Base-by-base conservation (phyloP, 2,113 vertebrate species). In the Gambusia affinis region DNA sequence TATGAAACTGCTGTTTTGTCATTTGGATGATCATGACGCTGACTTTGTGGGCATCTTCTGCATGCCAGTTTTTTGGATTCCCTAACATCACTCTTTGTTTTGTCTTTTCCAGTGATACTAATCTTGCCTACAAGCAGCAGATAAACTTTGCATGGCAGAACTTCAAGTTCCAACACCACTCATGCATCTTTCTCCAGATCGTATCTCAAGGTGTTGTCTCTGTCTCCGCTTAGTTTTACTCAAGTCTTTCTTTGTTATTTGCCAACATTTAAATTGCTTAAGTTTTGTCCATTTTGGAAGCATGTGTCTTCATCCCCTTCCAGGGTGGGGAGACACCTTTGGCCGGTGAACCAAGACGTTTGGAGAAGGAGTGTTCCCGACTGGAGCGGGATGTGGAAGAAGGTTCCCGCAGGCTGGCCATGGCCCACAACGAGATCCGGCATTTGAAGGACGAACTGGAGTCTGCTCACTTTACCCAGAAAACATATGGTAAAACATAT, bases 351-450 rank as follows among this genome's bases (percentile, higher is more conserved):
- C 62, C 73, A 7, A 67, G 39, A 73, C 82, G 79, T 33, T 84
- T 92, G 72, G 94, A 92, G 33, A 85, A 69, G 62, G 81, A 84
- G 57, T 87, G 88, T 67, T 89, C 79, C 19, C 78, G 85, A 28
- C 64, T 89, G 62, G 92, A 95, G 74, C 78, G 64, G 81, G 92
- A 94, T 67, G 64, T 95, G 68, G 94, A 92, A 31, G 95, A 95
- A 67, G 89, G 90, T 10, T 87, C 92, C 0, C 78, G 79, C 24
- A 90, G 92, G 14, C 83, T 96, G 72, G 75, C 90, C 72, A 86
- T 91, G 89, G 91, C 94, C 1, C 94, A 94, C 51, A 90, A 85
- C 0, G 95, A 95, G 87, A 94, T 94, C 84, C 92, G 12, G 37
- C 94, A 87, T n/a, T 77, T 96, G 84, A 89, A 90, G 0, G 92